phyloP scores from a whole-genome alignment of 2,888 invertebrate genomes.

The Synergus gifuensis region DNA sequence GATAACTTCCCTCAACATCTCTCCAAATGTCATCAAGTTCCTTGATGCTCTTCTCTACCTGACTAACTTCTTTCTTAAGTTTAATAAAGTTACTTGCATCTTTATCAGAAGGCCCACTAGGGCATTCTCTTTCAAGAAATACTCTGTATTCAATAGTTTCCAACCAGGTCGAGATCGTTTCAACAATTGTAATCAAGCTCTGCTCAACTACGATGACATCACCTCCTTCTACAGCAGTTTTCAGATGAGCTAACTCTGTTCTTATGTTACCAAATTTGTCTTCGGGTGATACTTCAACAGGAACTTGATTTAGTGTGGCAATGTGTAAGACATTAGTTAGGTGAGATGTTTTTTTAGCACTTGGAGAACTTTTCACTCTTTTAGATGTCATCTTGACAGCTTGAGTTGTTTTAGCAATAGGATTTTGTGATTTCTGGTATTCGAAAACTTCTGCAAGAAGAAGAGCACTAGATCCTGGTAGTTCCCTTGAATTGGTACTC shows the following conservation, averaged over 20 bases:
- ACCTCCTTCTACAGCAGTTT: slow-evolving; percentile 81
- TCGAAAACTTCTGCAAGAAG: slow-evolving; percentile 66
- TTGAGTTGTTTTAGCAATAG: slow-evolving; percentile 79
- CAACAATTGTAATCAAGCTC: slow-evolving; percentile 86
- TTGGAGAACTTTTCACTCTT: slow-evolving; percentile 80
- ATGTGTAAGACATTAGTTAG: slow-evolving; percentile 83
- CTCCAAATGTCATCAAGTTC: slow-evolving; percentile 82
- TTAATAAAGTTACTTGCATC: slow-evolving; percentile 78
- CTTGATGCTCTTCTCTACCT: slow-evolving; percentile 84
- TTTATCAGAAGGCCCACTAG: slow-evolving; percentile 62
- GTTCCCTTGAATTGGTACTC: slow-evolving; percentile 47
- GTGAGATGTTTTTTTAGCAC: slow-evolving; percentile 79
- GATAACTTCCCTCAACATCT: slow-evolving; percentile 66
- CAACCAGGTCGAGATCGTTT: slow-evolving; percentile 90
- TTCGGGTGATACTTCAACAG: slow-evolving; percentile 79
- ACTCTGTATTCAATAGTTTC: slow-evolving; percentile 91
- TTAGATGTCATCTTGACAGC: slow-evolving; percentile 79
- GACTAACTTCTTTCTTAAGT: slow-evolving; percentile 83
- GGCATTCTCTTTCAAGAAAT: slow-evolving; percentile 78
- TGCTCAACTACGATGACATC: slow-evolving; percentile 82
- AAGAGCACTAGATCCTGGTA: slow-evolving; percentile 61
- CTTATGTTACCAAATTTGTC: slow-evolving; percentile 81
- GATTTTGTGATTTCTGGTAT: slow-evolving; percentile 64
- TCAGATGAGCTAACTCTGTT: slow-evolving; percentile 81
- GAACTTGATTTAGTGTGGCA: slow-evolving; percentile 80